A percentile compares a stretch with the other conserved stretches of the same genome.
Conservation (phyloP, 2,113 vertebrate genomes). For the Ceratotherium simum region DNA sequence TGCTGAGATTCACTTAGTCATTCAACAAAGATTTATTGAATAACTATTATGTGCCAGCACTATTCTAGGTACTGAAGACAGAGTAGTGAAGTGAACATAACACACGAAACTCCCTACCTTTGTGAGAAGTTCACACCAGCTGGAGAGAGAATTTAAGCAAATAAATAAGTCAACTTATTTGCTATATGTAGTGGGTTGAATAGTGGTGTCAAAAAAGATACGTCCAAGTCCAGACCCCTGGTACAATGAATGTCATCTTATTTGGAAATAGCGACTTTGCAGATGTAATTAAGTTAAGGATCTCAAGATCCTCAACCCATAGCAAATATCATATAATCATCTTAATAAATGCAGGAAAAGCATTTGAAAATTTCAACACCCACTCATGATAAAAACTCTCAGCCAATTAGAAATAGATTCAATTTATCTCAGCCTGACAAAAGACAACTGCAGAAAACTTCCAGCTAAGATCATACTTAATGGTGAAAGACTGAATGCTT, state of each 20-base stretch:
- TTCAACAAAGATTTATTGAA: neutral
- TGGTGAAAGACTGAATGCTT: neutral
- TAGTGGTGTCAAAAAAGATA: neutral
- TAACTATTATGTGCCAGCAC: neutral
- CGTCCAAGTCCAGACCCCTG: neutral
- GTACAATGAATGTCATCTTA: neutral
- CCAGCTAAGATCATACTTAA: neutral
- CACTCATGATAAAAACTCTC: slow-evolving; percentile 13
- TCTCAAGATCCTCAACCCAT: neutral
- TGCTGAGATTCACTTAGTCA: neutral
- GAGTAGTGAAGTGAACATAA: neutral
- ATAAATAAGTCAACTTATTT: neutral
- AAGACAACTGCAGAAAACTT: neutral
- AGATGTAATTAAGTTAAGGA: neutral
- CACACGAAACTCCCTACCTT: neutral
- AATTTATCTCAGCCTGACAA: slow-evolving; percentile 21
- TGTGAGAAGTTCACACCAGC: neutral
- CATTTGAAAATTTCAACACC: slow-evolving; percentile 6
- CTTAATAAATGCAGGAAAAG: neutral
- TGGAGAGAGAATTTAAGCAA: neutral
- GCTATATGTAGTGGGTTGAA: neutral
- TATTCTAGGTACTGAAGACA: neutral
- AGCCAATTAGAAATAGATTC: neutral
- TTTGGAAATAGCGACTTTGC: neutral
- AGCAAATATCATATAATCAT: neutral